phyloP scores from a whole-genome alignment of 2,113 vertebrate genomes.

The Hippopotamus amphibius region DNA sequence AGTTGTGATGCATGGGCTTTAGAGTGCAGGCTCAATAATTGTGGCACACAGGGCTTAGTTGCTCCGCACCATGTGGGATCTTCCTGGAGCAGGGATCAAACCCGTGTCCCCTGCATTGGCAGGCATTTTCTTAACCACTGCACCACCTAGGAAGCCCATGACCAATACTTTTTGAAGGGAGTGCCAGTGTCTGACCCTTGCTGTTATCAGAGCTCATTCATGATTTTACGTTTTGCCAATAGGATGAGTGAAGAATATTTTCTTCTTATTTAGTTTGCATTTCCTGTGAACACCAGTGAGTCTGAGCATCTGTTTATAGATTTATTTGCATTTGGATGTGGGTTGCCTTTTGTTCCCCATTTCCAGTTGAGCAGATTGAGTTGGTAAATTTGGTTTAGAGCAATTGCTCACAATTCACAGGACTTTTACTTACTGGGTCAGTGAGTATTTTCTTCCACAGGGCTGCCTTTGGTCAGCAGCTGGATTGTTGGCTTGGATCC shows the following conservation, averaged over 20 bases:
- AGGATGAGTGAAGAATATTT: not conserved
- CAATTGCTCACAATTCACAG: not conserved
- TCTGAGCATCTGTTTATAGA: not conserved
- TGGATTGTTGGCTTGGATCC: not conserved
- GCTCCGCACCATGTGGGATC: too few species aligned
- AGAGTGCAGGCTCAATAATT: too few species aligned
- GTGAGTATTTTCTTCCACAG: not conserved
- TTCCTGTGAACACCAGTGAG: not conserved
- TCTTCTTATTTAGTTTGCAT: not conserved
- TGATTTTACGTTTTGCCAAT: not conserved
- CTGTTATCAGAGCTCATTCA: not conserved
- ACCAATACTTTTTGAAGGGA: not conserved
- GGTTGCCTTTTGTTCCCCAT: not conserved
- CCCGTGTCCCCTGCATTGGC: too few species aligned
- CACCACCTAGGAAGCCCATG: too few species aligned
- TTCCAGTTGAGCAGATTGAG: not conserved
- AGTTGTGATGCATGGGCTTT: too few species aligned
- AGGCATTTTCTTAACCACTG: too few species aligned
- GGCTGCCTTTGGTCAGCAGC: not conserved
- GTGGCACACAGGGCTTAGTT: too few species aligned
- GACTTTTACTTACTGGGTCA: not conserved
- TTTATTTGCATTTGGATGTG: not conserved
- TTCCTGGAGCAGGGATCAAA: too few species aligned
- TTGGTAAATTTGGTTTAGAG: not conserved
- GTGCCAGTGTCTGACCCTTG: not conserved